phyloP scores from a whole-genome alignment of 2,888 invertebrate species.

The Heliconius hortense region DNA sequence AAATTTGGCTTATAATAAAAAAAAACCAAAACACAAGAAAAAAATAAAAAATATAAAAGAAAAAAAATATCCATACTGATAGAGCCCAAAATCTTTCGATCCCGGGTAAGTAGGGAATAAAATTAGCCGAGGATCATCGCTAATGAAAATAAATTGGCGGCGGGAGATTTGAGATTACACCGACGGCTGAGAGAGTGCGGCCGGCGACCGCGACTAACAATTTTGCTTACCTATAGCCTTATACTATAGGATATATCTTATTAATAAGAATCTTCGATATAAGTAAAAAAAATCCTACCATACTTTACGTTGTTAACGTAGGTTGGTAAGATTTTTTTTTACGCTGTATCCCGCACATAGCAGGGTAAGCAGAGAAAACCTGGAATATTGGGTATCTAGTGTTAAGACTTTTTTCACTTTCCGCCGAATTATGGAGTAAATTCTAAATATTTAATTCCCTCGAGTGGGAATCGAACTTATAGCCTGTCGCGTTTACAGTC shows the following conservation, averaged over 20 bases:
- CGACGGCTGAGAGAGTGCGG: constrained; percentile 50
- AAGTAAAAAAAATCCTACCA: too few species aligned
- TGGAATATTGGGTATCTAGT: too few species aligned
- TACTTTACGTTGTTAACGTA: background rate
- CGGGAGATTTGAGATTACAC: constrained; percentile 82
- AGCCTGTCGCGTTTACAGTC: too few species aligned
- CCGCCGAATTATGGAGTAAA: too few species aligned
- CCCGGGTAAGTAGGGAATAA: constrained; percentile 83
- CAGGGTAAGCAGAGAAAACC: too few species aligned
- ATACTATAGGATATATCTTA: background rate
- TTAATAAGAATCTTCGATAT: background rate
- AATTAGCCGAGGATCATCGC: constrained; percentile 86
- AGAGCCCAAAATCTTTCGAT: constrained; percentile 61
- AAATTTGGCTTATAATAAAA: background rate
- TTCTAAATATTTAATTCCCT: too few species aligned
- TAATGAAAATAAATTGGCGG: constrained; percentile 84
- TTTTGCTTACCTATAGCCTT: constrained; percentile 20
- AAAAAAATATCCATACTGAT: constrained; percentile 55
- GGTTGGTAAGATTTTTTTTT: too few species aligned
- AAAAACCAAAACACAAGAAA: background rate
- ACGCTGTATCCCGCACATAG: too few species aligned
- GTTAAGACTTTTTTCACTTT: too few species aligned
- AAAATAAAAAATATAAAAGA: background rate
- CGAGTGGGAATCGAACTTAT: too few species aligned
- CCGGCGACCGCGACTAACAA: constrained; percentile 45